Base-by-base conservation (phyloP, 2,113 vertebrate species). In the Archilochus colubris region DNA sequence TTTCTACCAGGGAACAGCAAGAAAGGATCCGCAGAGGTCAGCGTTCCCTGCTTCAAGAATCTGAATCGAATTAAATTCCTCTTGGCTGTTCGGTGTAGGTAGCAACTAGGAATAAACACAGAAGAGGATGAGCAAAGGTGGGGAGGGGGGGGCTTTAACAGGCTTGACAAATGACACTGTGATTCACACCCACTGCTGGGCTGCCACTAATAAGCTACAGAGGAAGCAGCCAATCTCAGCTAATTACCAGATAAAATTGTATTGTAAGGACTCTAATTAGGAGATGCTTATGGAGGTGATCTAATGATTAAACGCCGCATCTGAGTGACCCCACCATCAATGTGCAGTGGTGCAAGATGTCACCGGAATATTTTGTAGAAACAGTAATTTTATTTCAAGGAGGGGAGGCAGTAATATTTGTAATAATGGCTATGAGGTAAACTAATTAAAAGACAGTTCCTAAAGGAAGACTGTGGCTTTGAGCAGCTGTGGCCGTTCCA, bases 171-270 rank as follows among this genome's bases (percentile, higher is more conserved):
- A 98, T 98, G 98, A 98, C 97, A 97, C 98, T 74, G 84, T 82
- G 98, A 97, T 97, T 98, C 98, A 98, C 98, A 98, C 98, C 98
- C 98, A 98, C 98, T 97, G 98, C 98, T 98, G 98, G 98, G 98
- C 97, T 96, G 97, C 97, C 95, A 97, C 98, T 99, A 99, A 99
- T 98, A 98, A 99, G 98, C 98, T 98, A 97, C 97, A 98, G 98
- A 98, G 98, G 98, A 98, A 99, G 98, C 98, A 98, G 98, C 98
- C 98, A 98, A 99, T 99, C 98, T 98, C 98, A 97, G 98, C 99
- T 99, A 99, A 99, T 99, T 99, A 99, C 98, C 98, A 98, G 98
- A 98, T 98, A 98, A 98, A 99, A 99, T 98, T 98, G 98, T 98
- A 98, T 98, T 98, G 98, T 98, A 98, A 98, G 98, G 98, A 98